A percentile compares a stretch with the other conserved stretches of the same genome.
Conservation (phyloP, 2,113 vertebrate species). For the Stegastes partitus region DNA sequence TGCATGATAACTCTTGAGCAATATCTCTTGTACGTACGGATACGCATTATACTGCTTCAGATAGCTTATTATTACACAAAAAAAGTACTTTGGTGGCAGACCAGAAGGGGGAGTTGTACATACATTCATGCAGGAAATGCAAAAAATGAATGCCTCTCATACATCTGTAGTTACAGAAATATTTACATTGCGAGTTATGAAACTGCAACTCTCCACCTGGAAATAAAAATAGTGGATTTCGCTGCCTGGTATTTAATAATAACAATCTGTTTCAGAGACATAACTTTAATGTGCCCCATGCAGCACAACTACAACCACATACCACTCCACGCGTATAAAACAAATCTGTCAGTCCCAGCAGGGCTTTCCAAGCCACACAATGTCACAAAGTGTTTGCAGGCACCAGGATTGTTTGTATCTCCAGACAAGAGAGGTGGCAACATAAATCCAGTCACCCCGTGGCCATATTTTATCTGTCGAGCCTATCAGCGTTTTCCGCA, state of each 20-base stretch:
- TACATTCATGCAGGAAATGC: constrained; percentile 11
- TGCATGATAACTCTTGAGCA: constrained; percentile 52
- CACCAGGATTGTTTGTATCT: constrained; percentile 21
- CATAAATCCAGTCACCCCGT: constrained; percentile 31
- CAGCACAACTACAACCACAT: constrained; percentile 56
- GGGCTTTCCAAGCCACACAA: constrained; percentile 44
- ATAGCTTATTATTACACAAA: background rate
- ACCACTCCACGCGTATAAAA: constrained; percentile 55
- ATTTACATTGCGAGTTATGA: constrained; percentile 29
- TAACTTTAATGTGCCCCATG: constrained; percentile 42
- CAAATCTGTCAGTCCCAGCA: constrained; percentile 53
- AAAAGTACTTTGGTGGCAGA: background rate
- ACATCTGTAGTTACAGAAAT: constrained; percentile 22
- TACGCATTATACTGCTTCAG: background rate
- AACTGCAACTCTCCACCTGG: constrained; percentile 29
- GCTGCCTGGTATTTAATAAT: constrained; percentile 36
- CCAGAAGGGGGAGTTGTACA: constrained; percentile 11
- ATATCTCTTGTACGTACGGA: constrained; percentile 4
- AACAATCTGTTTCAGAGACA: constrained; percentile 30
- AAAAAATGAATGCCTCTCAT: constrained; percentile 10
- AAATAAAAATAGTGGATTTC: constrained; percentile 30
- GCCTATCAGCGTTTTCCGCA: constrained; percentile 50
- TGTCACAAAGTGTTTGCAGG: constrained; percentile 44
- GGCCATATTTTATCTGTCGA: constrained; percentile 22
- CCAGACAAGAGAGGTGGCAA: constrained; percentile 38